These are phyloP conservation scores for Paedocypris micromegethes DNA, from an alignment of 2,797 vertebrate genomes.

Conservation along the genomic window DNA sequence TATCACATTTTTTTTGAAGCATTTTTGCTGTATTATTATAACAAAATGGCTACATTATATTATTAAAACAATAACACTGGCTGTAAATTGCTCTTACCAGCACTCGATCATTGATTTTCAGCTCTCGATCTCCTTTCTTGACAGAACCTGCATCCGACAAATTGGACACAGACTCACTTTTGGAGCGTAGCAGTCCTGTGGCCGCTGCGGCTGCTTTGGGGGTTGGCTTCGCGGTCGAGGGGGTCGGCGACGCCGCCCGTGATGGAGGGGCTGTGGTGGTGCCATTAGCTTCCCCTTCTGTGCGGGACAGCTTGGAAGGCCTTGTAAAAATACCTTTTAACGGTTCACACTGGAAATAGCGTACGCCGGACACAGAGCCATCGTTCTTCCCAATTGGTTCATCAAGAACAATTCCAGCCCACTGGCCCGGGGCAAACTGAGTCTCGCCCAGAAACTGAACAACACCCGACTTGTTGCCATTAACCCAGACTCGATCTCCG, in stretches of 20 bases:
- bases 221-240: constrained; percentile 63
- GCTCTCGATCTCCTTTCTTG: constrained; percentile 93
- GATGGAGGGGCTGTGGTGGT: constrained; percentile 72
- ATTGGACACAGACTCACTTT: constrained; percentile 92
- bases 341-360: constrained; percentile 96
- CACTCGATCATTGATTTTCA: constrained; percentile 91
- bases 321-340: constrained; percentile 92
- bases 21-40: no score
- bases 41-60: no score
- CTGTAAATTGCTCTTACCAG: constrained; percentile 72
- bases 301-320: constrained; percentile 85
- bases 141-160: constrained; percentile 89
- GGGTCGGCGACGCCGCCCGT: constrained; percentile 74
- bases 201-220: constrained; percentile 58
- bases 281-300: constrained; percentile 86
- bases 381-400: constrained; percentile 97
- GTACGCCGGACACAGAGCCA: constrained; percentile 89
- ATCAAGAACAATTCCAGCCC: constrained; percentile 95
- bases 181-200: constrained; percentile 81
- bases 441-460: constrained; percentile 95
- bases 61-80: no score
- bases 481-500: constrained; percentile 94
- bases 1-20: no score
- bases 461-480: constrained; percentile 90
- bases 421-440: constrained; percentile 95